Evolutionary conservation across 2,113 vertebrate species (phyloP), one percentile per base, ranked within the genome.

Genomic region (zebrafish (Danio rerio)): DNA sequence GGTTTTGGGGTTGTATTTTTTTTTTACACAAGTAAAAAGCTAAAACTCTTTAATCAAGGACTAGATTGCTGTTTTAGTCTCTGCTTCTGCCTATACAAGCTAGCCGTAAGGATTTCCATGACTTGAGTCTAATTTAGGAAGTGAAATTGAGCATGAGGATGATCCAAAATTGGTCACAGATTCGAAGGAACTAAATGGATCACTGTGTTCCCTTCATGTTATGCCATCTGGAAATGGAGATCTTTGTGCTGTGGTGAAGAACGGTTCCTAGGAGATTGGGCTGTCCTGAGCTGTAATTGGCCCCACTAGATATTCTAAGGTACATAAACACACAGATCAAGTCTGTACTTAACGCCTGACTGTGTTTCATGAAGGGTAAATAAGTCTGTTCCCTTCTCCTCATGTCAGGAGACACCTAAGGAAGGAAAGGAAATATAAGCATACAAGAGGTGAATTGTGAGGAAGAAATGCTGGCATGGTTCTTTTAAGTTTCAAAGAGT

Each of bases 251-350:
- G 18, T 31, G 55, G 10, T 5, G 72, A 61, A 31, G 21, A 74
- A 31, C 12, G 12, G 21, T 62, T n/a, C 61, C 77, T 52, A 3
- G 15, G 76, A 80, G 76, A 80, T 53, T 68, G 62, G 11, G 49
- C 18, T 15, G 10, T 15, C 42, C 53, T 13, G 49, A 52, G 59
- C n/a, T 68, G 43, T 85, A 82, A 82, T 79, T 85, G 68, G 84
- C 65, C 84, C 31, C 80, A 40, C 10, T 82, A 65, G 59, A 74
- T 18, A 47, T 78, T 31, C 42, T 0, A 9, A 66, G 69, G 68
- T 78, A 50, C 80, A 85, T 66, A 52, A 75, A 82, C 43, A 58
- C 20, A 42, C 43, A 8, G 6, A 49, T 84, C 50, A 49, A 45
- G 43, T 77, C 43, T 45, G 43, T 61, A 42, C 20, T 63, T 45